These are phyloP conservation scores for Styela plicata DNA, from an alignment of 23 tunicate species.

Conservation along the genomic window DNA sequence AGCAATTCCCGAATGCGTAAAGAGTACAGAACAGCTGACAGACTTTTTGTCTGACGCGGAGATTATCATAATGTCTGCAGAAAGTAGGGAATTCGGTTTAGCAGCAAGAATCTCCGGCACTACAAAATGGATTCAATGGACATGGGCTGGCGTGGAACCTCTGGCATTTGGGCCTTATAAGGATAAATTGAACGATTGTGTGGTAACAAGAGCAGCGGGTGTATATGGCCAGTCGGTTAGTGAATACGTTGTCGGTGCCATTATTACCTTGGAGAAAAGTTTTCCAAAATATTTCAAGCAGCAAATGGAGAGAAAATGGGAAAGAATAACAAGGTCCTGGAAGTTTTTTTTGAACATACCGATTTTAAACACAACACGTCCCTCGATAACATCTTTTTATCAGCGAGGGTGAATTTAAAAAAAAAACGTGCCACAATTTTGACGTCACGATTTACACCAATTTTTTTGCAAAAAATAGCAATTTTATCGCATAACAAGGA, in stretches of 20 bases:
- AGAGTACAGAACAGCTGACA: neutral
- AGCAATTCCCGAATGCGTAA: neutral
- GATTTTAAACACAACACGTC: too few relatives aligned
- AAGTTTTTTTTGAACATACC: too few relatives aligned
- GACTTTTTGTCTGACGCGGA: neutral
- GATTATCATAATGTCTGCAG: neutral
- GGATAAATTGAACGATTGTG: neutral
- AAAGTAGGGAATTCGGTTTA: neutral
- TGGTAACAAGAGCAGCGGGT: constrained; percentile 26
- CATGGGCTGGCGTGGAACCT: constrained; percentile 37
- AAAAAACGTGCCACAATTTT: too few relatives aligned
- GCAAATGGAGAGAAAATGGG: constrained; percentile 28
- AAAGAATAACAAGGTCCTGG: too few relatives aligned
- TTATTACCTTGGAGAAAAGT: constrained; percentile 42
- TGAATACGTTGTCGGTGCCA: constrained; percentile 38
- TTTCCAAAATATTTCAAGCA: neutral
- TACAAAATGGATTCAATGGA: constrained; percentile 47
- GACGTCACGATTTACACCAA: too few relatives aligned
- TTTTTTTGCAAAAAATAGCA: too few relatives aligned
- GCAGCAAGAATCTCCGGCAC: neutral
- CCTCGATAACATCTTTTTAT: too few relatives aligned
- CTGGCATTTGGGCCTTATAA: neutral
- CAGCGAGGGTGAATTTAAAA: too few relatives aligned
- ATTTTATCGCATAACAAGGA: too few relatives aligned
- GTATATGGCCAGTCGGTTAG: constrained; percentile 4